Evolutionary conservation across 1,140 invertebrate genomes (phyloP), one percentile per base, ranked within the genome.

Genomic region (Globodera rostochiensis): DNA sequence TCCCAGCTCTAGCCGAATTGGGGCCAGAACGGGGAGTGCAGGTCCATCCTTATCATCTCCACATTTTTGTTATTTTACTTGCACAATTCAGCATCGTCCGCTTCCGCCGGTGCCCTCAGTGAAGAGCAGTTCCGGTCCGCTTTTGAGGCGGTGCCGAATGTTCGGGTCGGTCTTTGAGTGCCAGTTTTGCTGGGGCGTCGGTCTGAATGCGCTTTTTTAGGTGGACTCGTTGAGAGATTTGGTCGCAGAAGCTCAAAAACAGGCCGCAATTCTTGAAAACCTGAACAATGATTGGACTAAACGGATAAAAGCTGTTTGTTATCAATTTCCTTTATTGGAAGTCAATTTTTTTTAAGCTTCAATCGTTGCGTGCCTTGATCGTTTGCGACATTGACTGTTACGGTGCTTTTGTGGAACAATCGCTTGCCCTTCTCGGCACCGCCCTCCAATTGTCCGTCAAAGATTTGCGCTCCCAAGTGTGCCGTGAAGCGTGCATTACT

Each of bases 401-500:
- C 88, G 93, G 95, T 67, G 95, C 96, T 86, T 96, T 83, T 46
- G 74, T 98, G 90, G 91, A 92, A 75, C 92, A 92, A 15, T 92
- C 93, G 81, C 91, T 98, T n/a, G 93, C 95, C 87, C 93, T 92
- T 79, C 88, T 96, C 69, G 95, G 96, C 80, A 91, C 93, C 80
- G 92, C 95, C 13, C 94, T 98, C 86, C 93, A 95, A 77, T 92
- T 93, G 25, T 94, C 94, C 75, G 93, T 96, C 80, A 95, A 95
- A 91, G 96, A 98, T 92, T 91, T 98, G 4, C 92, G 96, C 87
- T 96, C 91, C 83, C 93, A 96, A 91, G 95, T 98, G 77, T 95
- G 96, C 0, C 92, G 96, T 80, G 97, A 98, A 91, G 95, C 94
- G 0, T 98, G 96, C 90, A 95, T 98, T 73, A 95, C 96, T 2